A percentile compares a stretch with the other conserved stretches of the same genome.
Evolutionary conservation across 1,140 invertebrate species (phyloP).

Genomic region (Drosophila bifasciata): DNA sequence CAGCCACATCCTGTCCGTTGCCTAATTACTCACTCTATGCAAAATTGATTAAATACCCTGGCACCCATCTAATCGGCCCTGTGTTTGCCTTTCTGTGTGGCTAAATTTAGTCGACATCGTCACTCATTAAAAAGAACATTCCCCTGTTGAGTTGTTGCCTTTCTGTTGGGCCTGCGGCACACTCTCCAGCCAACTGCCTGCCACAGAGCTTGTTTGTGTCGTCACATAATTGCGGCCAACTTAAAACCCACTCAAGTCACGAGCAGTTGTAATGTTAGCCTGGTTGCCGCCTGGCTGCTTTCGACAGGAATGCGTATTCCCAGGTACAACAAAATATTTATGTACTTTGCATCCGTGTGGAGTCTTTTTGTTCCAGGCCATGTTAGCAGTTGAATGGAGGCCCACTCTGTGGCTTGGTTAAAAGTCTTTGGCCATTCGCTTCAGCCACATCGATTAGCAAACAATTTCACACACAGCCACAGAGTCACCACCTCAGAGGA

Average conservation of each 20-base stretch:
- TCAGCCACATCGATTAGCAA: no score
- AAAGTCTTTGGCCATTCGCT: no score
- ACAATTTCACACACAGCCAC: no score
- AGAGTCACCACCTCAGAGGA: no score
- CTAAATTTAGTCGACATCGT: slow-evolving; percentile 55
- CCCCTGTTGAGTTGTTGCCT: slow-evolving; percentile 35
- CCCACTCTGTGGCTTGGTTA: no score
- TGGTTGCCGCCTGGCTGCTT: slow-evolving; percentile 25
- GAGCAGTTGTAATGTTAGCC: slow-evolving; percentile 35
- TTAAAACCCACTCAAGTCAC: slow-evolving; percentile 58
- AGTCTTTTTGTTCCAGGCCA: no score
- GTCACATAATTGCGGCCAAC: slow-evolving; percentile 66
- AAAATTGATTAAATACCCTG: slow-evolving; percentile 61
- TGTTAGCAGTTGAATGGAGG: no score
- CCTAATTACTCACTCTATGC: slow-evolving; percentile 52
- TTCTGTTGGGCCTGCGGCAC: slow-evolving; percentile 16
- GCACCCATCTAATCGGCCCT: slow-evolving; percentile 34
- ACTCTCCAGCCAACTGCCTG: slow-evolving; percentile 18
- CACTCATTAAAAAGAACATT: slow-evolving; percentile 76
- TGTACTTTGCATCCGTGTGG: slow-evolving; percentile 4
- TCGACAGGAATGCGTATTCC: slow-evolving; percentile 26
- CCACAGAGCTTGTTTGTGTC: slow-evolving; percentile 48
- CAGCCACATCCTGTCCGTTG: slow-evolving; percentile 37
- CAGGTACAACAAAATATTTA: not conserved
- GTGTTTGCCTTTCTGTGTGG: slow-evolving; percentile 16